phyloP scores from a whole-genome alignment of 2,888 invertebrate genomes.

The Orthonychiurus folsomi region DNA sequence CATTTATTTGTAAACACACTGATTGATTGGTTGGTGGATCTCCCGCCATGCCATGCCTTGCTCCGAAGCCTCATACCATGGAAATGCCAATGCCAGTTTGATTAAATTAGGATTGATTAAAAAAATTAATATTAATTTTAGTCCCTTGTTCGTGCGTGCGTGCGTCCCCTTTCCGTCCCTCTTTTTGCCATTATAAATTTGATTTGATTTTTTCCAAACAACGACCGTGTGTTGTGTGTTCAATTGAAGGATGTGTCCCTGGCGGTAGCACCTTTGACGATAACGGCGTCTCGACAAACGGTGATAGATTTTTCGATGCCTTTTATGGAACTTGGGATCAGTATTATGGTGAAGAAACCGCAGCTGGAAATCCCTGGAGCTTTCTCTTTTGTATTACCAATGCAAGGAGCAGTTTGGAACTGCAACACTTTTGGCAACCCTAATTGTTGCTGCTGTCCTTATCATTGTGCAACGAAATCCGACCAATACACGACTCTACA shows the following conservation, averaged over 20 bases:
- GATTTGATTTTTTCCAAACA: too few species aligned
- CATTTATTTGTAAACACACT: too few species aligned
- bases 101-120: neutral
- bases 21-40: too few species aligned
- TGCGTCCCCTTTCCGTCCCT: too few species aligned
- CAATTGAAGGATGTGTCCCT: conserved; percentile 84
- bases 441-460: conserved; percentile 37
- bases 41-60: too few species aligned
- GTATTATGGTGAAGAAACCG: conserved; percentile 68
- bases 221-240: too few species aligned
- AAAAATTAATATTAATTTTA: too few species aligned
- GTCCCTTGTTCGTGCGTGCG: too few species aligned
- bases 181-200: too few species aligned
- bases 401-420: conserved; percentile 37
- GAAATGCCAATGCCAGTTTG: too few species aligned
- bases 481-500: conserved; percentile 14
- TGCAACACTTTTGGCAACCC: conserved; percentile 33
- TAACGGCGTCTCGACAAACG: conserved; percentile 80
- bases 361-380: conserved; percentile 59
- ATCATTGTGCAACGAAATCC: conserved; percentile 37
- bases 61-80: too few species aligned
- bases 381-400: conserved; percentile 63
- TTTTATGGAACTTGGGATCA: conserved; percentile 87
- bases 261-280: conserved; percentile 81
- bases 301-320: conserved; percentile 97